These are phyloP conservation scores for Notocelia uddmanniana DNA, from an alignment of 2,888 invertebrate genomes.

Conservation along the genomic window DNA sequence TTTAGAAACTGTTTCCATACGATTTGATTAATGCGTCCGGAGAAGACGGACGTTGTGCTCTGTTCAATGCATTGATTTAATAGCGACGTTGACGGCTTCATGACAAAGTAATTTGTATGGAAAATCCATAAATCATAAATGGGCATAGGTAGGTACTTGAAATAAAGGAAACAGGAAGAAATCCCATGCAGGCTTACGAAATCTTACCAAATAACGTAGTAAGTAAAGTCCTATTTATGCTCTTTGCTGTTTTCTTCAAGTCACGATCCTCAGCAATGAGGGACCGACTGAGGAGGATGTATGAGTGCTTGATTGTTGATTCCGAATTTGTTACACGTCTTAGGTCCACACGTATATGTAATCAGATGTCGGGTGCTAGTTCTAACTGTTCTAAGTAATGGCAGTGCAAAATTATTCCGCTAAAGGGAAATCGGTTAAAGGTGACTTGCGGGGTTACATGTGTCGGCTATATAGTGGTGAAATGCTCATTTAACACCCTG, in stretches of 20 bases:
- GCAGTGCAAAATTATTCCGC: background rate
- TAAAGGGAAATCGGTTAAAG: conserved; percentile 9
- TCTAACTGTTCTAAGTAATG: background rate
- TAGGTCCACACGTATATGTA: too few relatives aligned
- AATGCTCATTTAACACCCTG: background rate
- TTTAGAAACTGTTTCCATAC: conserved; percentile 42
- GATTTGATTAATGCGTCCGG: conserved; percentile 43
- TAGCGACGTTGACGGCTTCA: conserved; percentile 27
- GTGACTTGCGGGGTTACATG: conserved; percentile 20
- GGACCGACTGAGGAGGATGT: too few relatives aligned
- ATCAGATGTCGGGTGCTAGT: too few relatives aligned
- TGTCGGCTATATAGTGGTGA: background rate
- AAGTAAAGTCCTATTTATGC: too few relatives aligned
- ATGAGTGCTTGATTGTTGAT: too few relatives aligned
- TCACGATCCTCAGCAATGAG: too few relatives aligned
- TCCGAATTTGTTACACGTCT: too few relatives aligned
- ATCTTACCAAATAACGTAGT: too few relatives aligned
- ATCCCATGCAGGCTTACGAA: background rate
- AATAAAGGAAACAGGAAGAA: conserved; percentile 6
- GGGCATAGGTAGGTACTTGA: background rate
- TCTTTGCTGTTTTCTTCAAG: too few relatives aligned
- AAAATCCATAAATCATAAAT: conserved; percentile 26
- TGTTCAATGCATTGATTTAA: conserved; percentile 36
- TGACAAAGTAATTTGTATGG: conserved; percentile 38
- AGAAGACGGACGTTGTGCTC: conserved; percentile 35